phyloP scores from a whole-genome alignment of 1,140 invertebrate species.

The Drosophila virilis region DNA sequence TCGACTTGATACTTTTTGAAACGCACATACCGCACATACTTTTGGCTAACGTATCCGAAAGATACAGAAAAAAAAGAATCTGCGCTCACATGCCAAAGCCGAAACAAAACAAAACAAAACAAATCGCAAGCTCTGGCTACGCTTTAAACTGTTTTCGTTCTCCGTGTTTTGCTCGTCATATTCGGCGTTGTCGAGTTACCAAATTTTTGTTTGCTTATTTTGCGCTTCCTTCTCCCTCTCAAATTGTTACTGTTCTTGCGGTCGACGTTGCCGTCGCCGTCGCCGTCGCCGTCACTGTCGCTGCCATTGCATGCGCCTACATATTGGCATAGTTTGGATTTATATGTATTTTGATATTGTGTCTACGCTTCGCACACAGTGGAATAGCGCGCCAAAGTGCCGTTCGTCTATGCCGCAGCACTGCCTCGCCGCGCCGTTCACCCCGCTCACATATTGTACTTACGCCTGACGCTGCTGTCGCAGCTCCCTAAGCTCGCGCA shows the following conservation, averaged over 20 bases:
- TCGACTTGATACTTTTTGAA: constrained; percentile 18
- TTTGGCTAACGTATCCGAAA: constrained; percentile 48
- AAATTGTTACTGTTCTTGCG: constrained; percentile 9
- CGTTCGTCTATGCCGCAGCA: constrained; percentile 5
- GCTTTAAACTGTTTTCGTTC: constrained; percentile 22
- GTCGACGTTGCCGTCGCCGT: too few species aligned
- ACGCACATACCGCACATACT: constrained; percentile 60
- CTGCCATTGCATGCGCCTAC: constrained; percentile 4
- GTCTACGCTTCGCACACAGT: constrained; percentile 1
- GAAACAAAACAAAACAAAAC: constrained; percentile 48
- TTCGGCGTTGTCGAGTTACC: constrained; percentile 42
- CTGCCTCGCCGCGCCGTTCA: not conserved
- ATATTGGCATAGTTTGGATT: constrained; percentile 6
- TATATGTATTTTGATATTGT: not conserved
- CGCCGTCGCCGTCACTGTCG: not conserved
- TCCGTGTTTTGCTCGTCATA: constrained; percentile 63
- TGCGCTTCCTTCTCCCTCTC: constrained; percentile 7
- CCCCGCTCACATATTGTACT: constrained; percentile 32
- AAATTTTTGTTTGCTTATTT: constrained; percentile 18
- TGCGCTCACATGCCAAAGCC: constrained; percentile 48
- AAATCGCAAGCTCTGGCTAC: constrained; percentile 31
- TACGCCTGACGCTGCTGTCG: constrained; percentile 42
- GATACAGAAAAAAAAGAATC: constrained; percentile 22
- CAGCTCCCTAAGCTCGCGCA: constrained; percentile 50
- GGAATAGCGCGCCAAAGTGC: constrained; percentile 19